Percentiles rank a stretch among this genome's conserved stretches.
Evolutionary conservation across 2,797 vertebrate genomes (phyloP).

Genomic region (Scolopax bukidnonensis): DNA sequence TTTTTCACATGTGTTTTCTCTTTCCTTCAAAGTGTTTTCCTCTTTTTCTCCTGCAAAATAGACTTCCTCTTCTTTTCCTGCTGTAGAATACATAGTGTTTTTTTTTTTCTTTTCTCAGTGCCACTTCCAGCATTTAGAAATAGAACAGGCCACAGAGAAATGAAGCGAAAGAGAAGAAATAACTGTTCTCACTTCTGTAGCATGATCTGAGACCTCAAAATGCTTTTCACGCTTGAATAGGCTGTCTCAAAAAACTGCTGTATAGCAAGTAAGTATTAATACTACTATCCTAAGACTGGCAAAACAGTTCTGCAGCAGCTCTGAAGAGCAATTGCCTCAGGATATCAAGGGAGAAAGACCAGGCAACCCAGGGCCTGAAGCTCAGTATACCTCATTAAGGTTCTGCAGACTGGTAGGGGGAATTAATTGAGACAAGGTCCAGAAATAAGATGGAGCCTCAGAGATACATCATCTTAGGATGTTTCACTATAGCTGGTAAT

Average conservation of each 20-base stretch:
- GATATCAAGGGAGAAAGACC: background rate
- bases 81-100: background rate
- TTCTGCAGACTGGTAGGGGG: background rate
- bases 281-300: background rate
- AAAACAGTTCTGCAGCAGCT: background rate
- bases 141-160: background rate
- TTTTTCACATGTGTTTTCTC: background rate
- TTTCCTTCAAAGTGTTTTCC: background rate
- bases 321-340: background rate
- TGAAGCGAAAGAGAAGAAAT: constrained; percentile 4
- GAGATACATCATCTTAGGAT: background rate
- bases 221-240: constrained; percentile 9
- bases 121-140: background rate
- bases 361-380: background rate
- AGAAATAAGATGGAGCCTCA: constrained; percentile 5
- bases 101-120: background rate
- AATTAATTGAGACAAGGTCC: constrained; percentile 15
- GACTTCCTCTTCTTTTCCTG: background rate
- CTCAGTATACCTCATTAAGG: background rate
- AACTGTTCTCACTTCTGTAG: constrained; percentile 16
- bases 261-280: background rate
- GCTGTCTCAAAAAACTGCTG: constrained; percentile 4
- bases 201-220: constrained; percentile 25
- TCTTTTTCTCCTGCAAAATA: background rate
- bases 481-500: constrained; percentile 8